phyloP scores from a whole-genome alignment of 2,797 vertebrate genomes.

The Malacoctenus gilli region DNA sequence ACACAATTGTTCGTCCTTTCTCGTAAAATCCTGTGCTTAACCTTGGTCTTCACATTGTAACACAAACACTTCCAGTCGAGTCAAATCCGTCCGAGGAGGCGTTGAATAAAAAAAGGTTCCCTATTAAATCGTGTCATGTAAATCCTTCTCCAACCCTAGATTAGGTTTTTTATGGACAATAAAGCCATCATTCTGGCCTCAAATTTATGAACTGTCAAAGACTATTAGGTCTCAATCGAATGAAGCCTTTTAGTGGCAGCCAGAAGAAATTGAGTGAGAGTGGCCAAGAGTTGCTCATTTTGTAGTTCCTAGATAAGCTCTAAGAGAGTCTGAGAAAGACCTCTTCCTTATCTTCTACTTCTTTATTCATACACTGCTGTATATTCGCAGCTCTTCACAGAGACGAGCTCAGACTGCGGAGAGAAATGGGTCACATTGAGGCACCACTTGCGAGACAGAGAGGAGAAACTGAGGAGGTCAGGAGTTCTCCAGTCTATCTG shows the following conservation, averaged over 20 bases:
- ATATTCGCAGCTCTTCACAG: constrained; percentile 42
- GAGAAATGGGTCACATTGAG: constrained; percentile 63
- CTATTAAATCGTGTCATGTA: constrained; percentile 25
- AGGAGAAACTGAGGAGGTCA: constrained; percentile 40
- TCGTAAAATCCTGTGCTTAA: background rate
- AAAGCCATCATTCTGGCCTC: constrained; percentile 29
- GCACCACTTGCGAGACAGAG: constrained; percentile 45
- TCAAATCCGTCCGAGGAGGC: too few relatives aligned
- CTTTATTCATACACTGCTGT: constrained; percentile 59
- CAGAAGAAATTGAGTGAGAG: constrained; percentile 31
- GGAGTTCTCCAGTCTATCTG: constrained; percentile 10
- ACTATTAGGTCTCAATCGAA: constrained; percentile 43
- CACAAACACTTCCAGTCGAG: constrained; percentile 17
- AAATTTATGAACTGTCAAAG: constrained; percentile 46
- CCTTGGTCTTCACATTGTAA: background rate
- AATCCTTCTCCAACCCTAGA: constrained; percentile 25
- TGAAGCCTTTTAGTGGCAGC: constrained; percentile 39
- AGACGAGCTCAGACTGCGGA: constrained; percentile 59
- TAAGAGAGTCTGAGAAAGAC: constrained; percentile 47
- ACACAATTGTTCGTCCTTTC: background rate
- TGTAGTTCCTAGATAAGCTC: constrained; percentile 56
- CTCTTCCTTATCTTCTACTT: constrained; percentile 57
- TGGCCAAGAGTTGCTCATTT: constrained; percentile 40
- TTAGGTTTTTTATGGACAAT: constrained; percentile 45
- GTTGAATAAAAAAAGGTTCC: too few relatives aligned